These are phyloP conservation scores for Clarias gariepinus DNA, from an alignment of 2,113 vertebrate species.

Conservation along the genomic window DNA sequence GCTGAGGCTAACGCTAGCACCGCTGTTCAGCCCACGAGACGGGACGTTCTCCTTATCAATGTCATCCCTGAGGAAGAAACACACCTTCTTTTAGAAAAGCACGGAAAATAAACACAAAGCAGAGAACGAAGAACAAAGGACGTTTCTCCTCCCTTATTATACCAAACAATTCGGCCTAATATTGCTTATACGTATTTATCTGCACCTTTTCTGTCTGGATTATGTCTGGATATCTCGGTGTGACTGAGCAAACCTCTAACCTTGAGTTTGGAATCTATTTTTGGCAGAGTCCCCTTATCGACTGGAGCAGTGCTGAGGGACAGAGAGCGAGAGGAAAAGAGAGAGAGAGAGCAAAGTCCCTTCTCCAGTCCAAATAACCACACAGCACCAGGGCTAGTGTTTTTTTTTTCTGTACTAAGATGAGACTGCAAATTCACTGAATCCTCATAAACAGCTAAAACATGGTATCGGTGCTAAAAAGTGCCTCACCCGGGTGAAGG, in stretches of 20 bases:
- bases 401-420: background rate
- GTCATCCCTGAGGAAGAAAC: conserved; percentile 65
- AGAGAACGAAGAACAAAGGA: too few species aligned
- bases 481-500: too few species aligned
- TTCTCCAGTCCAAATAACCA: background rate
- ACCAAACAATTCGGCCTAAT: background rate
- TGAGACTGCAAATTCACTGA: too few species aligned
- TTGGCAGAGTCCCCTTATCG: conserved; percentile 16
- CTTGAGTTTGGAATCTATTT: conserved; percentile 35
- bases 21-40: conserved; percentile 67
- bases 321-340: background rate
- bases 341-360: conserved; percentile 22
- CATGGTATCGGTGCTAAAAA: too few species aligned
- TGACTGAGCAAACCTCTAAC: conserved; percentile 34
- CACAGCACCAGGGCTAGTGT: background rate
- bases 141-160: background rate
- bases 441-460: too few species aligned
- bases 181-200: background rate
- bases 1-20: conserved; percentile 58
- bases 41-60: conserved; percentile 92
- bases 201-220: conserved; percentile 13
- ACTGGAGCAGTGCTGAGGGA: conserved; percentile 34
- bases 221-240: background rate
- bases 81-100: conserved; percentile 49
- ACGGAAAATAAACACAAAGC: too few species aligned